Percentiles rank a stretch among this genome's conserved stretches.
phyloP scores from a whole-genome alignment of 2,797 vertebrate genomes.

The Clamator glandarius region DNA sequence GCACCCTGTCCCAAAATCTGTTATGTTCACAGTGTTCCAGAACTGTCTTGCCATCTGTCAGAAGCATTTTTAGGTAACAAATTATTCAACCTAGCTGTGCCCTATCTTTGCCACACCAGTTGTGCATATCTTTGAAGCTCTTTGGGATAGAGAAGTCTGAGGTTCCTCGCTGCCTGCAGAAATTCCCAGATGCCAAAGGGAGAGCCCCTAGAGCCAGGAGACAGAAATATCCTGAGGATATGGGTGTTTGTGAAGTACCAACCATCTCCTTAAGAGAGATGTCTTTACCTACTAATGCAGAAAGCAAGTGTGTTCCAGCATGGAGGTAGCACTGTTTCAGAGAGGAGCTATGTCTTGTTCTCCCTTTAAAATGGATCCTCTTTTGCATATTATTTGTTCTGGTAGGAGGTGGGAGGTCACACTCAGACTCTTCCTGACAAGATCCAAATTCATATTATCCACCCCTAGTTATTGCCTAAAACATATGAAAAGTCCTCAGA shows the following conservation, averaged over 20 bases:
- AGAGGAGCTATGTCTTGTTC: not conserved
- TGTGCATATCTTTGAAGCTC: not conserved
- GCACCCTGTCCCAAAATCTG: slow-evolving; percentile 54
- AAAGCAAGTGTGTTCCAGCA: slow-evolving; percentile 11
- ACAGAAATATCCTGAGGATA: not conserved
- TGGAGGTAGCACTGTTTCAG: not conserved
- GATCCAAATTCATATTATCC: slow-evolving; percentile 46
- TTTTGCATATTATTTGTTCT: slow-evolving; percentile 49
- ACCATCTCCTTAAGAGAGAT: not conserved
- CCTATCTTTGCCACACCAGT: not conserved
- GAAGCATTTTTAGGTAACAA: slow-evolving; percentile 60
- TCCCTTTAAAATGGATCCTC: slow-evolving; percentile 46
- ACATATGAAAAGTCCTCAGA: not conserved
- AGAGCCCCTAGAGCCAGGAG: not conserved
- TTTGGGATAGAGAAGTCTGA: not conserved
- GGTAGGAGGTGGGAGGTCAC: slow-evolving; percentile 60
- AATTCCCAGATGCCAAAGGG: not conserved
- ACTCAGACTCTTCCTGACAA: slow-evolving; percentile 26
- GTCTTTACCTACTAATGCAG: not conserved
- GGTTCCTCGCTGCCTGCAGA: not conserved
- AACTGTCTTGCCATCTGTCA: slow-evolving; percentile 50
- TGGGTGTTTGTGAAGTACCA: not conserved
- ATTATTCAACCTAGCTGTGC: slow-evolving; percentile 49
- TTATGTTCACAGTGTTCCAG: slow-evolving; percentile 56
- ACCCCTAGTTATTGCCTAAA: slow-evolving; percentile 15